phyloP scores from a whole-genome alignment of 2,797 vertebrate genomes.

The Scyliorhinus canicula region DNA sequence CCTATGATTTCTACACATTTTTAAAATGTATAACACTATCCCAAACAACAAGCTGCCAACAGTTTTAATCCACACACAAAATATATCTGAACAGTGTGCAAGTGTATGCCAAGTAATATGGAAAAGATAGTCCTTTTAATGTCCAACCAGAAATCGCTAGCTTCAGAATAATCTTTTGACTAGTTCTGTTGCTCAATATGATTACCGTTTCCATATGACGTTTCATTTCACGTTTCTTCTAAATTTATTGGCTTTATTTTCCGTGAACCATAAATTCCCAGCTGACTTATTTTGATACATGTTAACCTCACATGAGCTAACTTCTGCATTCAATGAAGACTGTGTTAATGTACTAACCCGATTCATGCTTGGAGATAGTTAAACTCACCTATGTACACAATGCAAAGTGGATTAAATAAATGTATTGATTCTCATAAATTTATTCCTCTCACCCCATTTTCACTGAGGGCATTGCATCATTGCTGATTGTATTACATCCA shows the following conservation, averaged over 20 bases:
- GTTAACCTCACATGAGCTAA: not conserved
- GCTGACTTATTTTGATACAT: not conserved
- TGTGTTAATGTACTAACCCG: not conserved
- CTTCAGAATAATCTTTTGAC: not conserved
- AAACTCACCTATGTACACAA: not conserved
- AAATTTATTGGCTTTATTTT: not conserved
- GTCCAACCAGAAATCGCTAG: not conserved
- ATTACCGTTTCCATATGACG: not conserved
- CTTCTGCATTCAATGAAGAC: not conserved
- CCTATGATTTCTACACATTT: not conserved
- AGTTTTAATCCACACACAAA: not conserved
- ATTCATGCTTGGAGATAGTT: not conserved
- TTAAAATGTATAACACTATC: not conserved
- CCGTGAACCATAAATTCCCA: not conserved
- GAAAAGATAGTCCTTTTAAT: not conserved
- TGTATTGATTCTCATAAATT: no score
- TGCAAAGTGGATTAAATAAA: not conserved
- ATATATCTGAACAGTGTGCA: not conserved
- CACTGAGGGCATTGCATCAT: not conserved
- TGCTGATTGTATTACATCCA: not conserved
- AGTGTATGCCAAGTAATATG: not conserved
- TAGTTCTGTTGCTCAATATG: not conserved
- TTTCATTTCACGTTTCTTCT: constrained; percentile 12
- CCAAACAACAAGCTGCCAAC: not conserved
- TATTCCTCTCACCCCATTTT: not conserved